Evolutionary conservation across 2,113 vertebrate species (phyloP).

Genomic region (Nettapus auritus): DNA sequence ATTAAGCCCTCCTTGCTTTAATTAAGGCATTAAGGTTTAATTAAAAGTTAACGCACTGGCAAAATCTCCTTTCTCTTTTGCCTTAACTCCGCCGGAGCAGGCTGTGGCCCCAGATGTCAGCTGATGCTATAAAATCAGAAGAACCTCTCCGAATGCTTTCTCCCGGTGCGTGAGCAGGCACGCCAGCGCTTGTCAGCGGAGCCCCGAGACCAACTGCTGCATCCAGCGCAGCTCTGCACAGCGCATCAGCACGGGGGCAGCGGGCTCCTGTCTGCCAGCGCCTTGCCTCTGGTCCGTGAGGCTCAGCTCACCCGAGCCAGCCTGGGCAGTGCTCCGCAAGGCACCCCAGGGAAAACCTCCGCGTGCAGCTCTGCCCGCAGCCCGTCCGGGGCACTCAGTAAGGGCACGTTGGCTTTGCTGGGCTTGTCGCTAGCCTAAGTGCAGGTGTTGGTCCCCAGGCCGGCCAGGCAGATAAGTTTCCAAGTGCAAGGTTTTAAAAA

Average conservation of each 20-base stretch:
- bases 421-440: background rate
- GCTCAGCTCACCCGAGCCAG: background rate
- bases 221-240: background rate
- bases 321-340: background rate
- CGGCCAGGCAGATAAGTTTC: background rate
- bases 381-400: background rate
- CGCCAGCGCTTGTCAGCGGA: background rate
- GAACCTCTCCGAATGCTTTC: background rate
- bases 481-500: background rate
- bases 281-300: background rate
- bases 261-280: background rate
- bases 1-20: conserved; percentile 63
- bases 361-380: background rate
- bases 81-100: background rate
- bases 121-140: background rate
- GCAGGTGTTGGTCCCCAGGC: background rate
- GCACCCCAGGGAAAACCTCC: background rate
- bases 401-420: accelerated
- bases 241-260: accelerated
- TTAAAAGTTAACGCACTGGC: conserved; percentile 58
- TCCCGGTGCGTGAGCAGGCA: background rate
- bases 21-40: conserved; percentile 71
- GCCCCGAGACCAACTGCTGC: background rate
- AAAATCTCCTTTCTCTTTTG: conserved; percentile 22
- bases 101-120: background rate